Evolutionary conservation across 2,797 vertebrate species (phyloP).

Genomic region (Babyrousa celebensis): DNA sequence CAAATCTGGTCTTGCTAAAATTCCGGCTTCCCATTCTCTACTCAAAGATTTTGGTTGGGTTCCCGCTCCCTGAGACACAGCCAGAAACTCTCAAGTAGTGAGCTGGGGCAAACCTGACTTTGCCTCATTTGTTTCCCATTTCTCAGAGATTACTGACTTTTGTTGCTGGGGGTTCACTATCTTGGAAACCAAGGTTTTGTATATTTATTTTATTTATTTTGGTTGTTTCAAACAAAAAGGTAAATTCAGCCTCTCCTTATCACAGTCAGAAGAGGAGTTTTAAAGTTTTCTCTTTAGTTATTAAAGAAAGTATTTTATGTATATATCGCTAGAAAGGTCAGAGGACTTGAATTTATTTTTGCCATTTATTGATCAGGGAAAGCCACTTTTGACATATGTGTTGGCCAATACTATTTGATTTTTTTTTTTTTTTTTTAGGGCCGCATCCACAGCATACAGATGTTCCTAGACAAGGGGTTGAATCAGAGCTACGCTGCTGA

Average conservation of each 20-base stretch:
- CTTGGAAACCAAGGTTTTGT: not conserved
- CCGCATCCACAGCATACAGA: too few relatives aligned
- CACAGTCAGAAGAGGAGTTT: not conserved
- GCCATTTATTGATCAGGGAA: not conserved
- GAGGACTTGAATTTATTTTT: not conserved
- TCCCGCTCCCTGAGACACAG: not conserved
- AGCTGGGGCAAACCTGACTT: not conserved
- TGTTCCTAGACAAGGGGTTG: too few relatives aligned
- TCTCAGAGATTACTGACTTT: not conserved
- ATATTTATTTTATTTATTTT: slow-evolving; percentile 26
- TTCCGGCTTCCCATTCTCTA: not conserved
- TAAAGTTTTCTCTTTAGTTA: slow-evolving; percentile 9
- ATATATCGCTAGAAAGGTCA: not conserved
- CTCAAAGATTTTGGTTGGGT: not conserved
- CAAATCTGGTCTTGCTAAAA: not conserved
- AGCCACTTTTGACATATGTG: not conserved
- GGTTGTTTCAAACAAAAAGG: not conserved
- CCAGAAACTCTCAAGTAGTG: not conserved
- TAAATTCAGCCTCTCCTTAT: not conserved
- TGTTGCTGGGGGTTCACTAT: not conserved
- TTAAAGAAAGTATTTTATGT: not conserved
- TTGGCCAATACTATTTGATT: not conserved
- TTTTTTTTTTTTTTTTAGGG: not conserved
- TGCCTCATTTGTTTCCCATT: not conserved
- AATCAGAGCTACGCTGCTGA: too few relatives aligned